A percentile compares a stretch with the other conserved stretches of the same genome.
Evolutionary conservation across 2,113 vertebrate species (phyloP).

Genomic region (Sialia sialis): DNA sequence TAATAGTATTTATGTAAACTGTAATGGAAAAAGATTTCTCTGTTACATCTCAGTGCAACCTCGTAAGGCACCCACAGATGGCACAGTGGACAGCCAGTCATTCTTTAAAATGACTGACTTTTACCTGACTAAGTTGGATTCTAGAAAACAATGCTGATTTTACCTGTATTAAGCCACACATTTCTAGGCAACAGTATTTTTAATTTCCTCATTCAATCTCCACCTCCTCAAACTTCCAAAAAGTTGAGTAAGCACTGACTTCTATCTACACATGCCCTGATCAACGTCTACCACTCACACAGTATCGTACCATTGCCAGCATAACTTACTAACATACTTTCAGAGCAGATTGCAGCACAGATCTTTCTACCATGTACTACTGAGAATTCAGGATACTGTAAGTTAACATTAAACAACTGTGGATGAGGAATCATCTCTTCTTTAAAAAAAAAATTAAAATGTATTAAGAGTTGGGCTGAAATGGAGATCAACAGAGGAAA

Average conservation of each 20-base stretch:
- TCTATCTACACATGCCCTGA: background rate
- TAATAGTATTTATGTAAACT: background rate
- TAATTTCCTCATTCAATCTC: background rate
- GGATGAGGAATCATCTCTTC: background rate
- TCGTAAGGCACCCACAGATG: fast-evolving
- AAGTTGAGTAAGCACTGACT: background rate
- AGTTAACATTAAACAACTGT: background rate
- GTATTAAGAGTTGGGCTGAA: background rate
- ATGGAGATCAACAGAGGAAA: background rate
- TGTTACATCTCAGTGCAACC: background rate
- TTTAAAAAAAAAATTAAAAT: background rate
- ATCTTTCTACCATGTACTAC: background rate
- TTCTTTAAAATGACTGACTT: background rate
- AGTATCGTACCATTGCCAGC: background rate
- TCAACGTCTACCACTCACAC: background rate
- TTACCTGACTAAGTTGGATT: background rate
- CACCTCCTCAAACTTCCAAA: background rate
- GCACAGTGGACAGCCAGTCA: background rate
- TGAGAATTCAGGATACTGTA: background rate
- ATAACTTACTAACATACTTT: background rate
- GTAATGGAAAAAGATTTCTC: background rate
- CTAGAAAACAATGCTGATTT: background rate
- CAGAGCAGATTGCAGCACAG: background rate
- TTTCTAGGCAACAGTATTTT: background rate
- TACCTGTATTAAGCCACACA: background rate